Base-by-base conservation (phyloP, 2,888 invertebrate species). In the Ochropleura plecta region DNA sequence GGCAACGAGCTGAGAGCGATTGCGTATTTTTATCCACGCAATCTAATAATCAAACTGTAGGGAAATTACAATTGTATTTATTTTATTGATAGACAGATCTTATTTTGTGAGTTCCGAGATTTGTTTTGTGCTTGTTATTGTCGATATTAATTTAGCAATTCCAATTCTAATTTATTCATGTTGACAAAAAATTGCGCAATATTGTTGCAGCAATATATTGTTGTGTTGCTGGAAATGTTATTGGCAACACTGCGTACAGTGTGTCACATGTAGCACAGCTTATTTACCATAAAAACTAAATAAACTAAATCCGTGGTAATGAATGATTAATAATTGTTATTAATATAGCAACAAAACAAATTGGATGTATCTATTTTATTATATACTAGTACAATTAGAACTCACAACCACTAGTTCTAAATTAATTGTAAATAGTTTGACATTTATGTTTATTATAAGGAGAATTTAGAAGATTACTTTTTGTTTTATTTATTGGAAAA, bases 1-100 rank as follows among this genome's bases (percentile, higher is more conserved):
- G 3, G 30, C 30, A 30, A 30, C 30, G 30, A 30, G 3, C 30
- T 30, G 30, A 30, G 30, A 30, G 30, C 6, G 8, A 53, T 57
- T 74, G 70, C 40, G 49, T 66, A 60, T 67, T 44, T 51, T 18
- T 9, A 64, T 57, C 44, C 12, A 44, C 20, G 40, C 30, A 60
- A 51, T 66, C n/a, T 74, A 51, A 51, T 63, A 64, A 72, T 72
- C 51, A 20, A 81, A 70, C 46, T 71, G 73, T 83, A 83, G 81
- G 60, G n/a, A 74, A 83, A 83, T 75, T 85, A 85, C 76, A 62
- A 73, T 83, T 86, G 81, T 88, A 87, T 88, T 87, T 88, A 86
- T 85, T 88, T 83, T 69, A 76, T 85, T 81, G 68, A 44, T 81
- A 82, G 62, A 81, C 62, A 81, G 76, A 70, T 79, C 73, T 84